Conservation (phyloP, 2,797 vertebrate genomes). For the Coreius guichenoti region DNA sequence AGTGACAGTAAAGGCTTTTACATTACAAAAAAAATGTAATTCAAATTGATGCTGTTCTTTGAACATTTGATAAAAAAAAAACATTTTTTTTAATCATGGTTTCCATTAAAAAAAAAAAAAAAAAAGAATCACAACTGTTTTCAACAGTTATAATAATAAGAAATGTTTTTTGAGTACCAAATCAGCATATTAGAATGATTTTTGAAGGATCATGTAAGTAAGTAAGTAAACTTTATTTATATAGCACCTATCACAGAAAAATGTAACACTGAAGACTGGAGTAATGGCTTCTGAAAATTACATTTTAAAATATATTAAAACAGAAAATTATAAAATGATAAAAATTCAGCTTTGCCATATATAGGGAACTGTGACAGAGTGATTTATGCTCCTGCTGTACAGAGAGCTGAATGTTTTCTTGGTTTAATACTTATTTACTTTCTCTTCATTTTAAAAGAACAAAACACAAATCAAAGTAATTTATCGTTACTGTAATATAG, state of each 20-base stretch:
- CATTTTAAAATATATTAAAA: background rate
- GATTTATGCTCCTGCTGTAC: slow-evolving; percentile 14
- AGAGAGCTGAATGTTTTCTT: background rate
- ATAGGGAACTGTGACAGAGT: background rate
- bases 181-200: background rate
- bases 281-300: background rate
- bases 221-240: no score
- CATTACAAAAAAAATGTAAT: background rate
- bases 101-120: background rate
- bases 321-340: background rate
- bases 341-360: background rate
- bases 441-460: slow-evolving; percentile 9
- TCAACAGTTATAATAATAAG: background rate
- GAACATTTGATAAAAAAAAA: no score
- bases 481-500: background rate
- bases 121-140: background rate
- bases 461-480: slow-evolving; percentile 10
- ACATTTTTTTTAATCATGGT: background rate
- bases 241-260: no score
- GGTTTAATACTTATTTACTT: background rate
- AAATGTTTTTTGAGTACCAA: background rate
- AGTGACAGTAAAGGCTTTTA: background rate
- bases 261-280: background rate
- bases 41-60: background rate
- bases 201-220: background rate